These are phyloP conservation scores for Acronicta aceris DNA, from an alignment of 2,888 invertebrate genomes.

Conservation along the genomic window DNA sequence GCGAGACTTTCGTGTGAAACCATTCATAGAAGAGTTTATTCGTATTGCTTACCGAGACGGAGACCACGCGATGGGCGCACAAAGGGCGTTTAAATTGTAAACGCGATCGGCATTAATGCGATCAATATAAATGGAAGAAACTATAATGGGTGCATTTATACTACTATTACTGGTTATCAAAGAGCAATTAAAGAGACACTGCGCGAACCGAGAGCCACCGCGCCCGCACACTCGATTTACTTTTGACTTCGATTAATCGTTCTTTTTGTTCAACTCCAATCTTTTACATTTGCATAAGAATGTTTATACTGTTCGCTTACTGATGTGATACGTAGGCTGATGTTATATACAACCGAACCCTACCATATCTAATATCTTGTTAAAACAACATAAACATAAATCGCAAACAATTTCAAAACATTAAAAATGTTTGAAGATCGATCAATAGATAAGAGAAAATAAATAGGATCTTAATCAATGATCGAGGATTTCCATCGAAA, in stretches of 20 bases:
- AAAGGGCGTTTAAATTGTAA: slow-evolving; percentile 68
- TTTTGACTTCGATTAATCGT: slow-evolving; percentile 83
- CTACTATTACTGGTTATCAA: slow-evolving; percentile 82
- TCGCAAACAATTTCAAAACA: slow-evolving; percentile 20
- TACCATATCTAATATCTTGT: slow-evolving; percentile 8
- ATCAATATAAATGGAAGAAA: slow-evolving; percentile 74
- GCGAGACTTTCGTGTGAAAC: slow-evolving; percentile 61
- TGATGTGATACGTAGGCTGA: slow-evolving; percentile 47
- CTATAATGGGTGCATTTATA: slow-evolving; percentile 80
- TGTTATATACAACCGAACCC: slow-evolving; percentile 23
- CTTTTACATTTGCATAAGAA: slow-evolving; percentile 82
- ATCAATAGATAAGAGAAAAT: slow-evolving; percentile 60
- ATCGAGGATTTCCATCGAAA: slow-evolving; percentile 68
- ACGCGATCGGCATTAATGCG: slow-evolving; percentile 70
- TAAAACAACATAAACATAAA: slow-evolving; percentile 14
- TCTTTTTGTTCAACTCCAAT: slow-evolving; percentile 80
- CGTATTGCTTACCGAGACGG: slow-evolving; percentile 55
- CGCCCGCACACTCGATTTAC: slow-evolving; percentile 78
- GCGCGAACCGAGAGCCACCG: slow-evolving; percentile 72
- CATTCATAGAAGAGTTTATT: slow-evolving; percentile 68
- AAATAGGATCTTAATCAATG: slow-evolving; percentile 71
- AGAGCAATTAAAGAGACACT: slow-evolving; percentile 82
- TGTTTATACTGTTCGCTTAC: slow-evolving; percentile 64
- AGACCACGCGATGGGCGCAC: slow-evolving; percentile 56
- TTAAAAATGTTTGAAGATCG: slow-evolving; percentile 45